Percentiles rank a stretch among this genome's conserved stretches.
phyloP scores from a whole-genome alignment of 2,888 invertebrate species.

The Malacosoma neustria region DNA sequence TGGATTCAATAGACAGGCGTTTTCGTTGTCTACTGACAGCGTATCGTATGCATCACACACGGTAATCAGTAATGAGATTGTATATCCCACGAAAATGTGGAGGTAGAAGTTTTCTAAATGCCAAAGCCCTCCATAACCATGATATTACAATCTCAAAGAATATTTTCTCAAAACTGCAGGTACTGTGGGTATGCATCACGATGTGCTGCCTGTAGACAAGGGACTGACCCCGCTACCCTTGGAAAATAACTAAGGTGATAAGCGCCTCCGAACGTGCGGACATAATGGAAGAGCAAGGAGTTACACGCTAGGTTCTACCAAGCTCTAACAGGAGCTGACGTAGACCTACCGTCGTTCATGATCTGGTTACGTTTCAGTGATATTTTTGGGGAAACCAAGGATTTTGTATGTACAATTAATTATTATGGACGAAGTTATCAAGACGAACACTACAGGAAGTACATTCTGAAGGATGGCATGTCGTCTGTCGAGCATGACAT shows the following conservation, averaged over 20 bases:
- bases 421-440: background rate
- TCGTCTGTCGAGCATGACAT: background rate
- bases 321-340: background rate
- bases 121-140: too few relatives aligned
- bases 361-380: background rate
- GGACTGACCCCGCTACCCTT: background rate
- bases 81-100: background rate
- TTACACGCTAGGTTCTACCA: too few relatives aligned
- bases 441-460: background rate
- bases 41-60: background rate
- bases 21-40: background rate
- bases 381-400: background rate
- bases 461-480: background rate
- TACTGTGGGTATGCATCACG: background rate
- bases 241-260: background rate
- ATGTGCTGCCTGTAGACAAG: background rate
- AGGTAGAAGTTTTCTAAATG: too few relatives aligned
- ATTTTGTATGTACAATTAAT: background rate
- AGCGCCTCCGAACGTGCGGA: too few relatives aligned
- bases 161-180: background rate
- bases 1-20: background rate
- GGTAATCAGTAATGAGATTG: background rate
- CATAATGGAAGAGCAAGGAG: too few relatives aligned
- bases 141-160: too few relatives aligned
- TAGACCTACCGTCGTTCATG: background rate